Evolutionary conservation across 2,113 vertebrate genomes (phyloP), one percentile per base, ranked within the genome.

Genomic region (Antigone vipio): DNA sequence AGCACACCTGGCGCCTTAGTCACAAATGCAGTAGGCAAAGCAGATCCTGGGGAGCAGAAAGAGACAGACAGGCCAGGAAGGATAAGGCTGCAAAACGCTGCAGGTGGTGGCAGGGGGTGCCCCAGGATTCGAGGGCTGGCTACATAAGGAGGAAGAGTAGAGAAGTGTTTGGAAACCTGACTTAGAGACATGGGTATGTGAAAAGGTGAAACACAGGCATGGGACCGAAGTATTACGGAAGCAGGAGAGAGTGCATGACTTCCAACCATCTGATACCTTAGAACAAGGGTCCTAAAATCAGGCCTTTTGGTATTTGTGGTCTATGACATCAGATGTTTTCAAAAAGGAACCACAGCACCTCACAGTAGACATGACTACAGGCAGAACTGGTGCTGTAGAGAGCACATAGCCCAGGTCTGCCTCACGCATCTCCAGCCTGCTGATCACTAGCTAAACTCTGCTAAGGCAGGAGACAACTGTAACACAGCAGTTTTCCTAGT

Each of bases 381-480:
- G 22, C 22, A 79, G 66, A 71, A 79, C 3, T 3, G 4, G 49
- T 59, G n/a, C 47, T 75, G 44, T 9, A 8, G 9, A 10, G 4
- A 11, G 30, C 2, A 0, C 23, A 8, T 0, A 45, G 56, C 9
- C 42, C 71, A 38, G 22, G 29, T 14, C 19, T 34, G 47, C 47
- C 55, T 35, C 60, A 45, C 20, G 8, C 11, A 50, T 32, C 40
- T 60, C 68, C 69, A 89, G 73, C 34, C 42, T 42, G 29, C 52
- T 35, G 35, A 44, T 14, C 34, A 52, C 42, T 11, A 15, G 13
- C 11, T 16, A 6, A 63, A 45, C n/a, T 50, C 74, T 75, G 29
- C 56, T 38, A 16, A 40, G 29, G 47, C 19, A 32, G 47, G 53
- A 93, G 56, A 72, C 14, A 40, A 29, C 29, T 6, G 0, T 5